These are phyloP conservation scores for Threskiornis aethiopicus DNA, from an alignment of 2,797 vertebrate genomes.

Conservation along the genomic window DNA sequence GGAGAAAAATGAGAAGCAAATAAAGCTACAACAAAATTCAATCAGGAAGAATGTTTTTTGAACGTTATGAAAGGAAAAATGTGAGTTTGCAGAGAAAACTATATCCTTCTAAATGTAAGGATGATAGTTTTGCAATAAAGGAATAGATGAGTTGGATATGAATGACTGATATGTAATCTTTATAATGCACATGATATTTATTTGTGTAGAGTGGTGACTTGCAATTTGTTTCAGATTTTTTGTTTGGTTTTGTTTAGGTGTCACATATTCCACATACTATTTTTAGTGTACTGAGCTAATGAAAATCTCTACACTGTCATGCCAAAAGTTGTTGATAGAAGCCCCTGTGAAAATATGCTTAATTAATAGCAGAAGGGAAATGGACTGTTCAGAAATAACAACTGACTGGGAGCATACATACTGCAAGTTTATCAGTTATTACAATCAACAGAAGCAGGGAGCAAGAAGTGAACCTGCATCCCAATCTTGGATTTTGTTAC, in stretches of 20 bases:
- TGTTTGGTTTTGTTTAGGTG: background rate
- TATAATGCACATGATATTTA: background rate
- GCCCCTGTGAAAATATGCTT: background rate
- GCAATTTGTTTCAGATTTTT: background rate
- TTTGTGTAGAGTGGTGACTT: background rate
- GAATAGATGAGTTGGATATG: background rate
- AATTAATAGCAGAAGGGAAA: background rate
- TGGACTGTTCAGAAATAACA: background rate
- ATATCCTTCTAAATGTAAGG: background rate
- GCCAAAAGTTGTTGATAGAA: background rate
- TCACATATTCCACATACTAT: background rate
- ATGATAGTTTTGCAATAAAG: background rate
- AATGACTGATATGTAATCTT: background rate
- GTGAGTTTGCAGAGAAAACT: background rate
- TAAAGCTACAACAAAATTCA: background rate
- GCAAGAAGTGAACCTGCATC: background rate
- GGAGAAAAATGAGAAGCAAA: background rate
- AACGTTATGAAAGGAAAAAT: background rate
- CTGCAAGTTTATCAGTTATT: background rate
- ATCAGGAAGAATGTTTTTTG: background rate
- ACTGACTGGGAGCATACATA: background rate
- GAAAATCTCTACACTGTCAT: background rate
- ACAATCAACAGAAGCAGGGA: background rate
- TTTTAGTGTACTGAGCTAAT: background rate
- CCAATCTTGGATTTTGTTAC: background rate